phyloP scores from a whole-genome alignment of 92 coral and sea anemone genomes.

The Isaurus tuberculatus region DNA sequence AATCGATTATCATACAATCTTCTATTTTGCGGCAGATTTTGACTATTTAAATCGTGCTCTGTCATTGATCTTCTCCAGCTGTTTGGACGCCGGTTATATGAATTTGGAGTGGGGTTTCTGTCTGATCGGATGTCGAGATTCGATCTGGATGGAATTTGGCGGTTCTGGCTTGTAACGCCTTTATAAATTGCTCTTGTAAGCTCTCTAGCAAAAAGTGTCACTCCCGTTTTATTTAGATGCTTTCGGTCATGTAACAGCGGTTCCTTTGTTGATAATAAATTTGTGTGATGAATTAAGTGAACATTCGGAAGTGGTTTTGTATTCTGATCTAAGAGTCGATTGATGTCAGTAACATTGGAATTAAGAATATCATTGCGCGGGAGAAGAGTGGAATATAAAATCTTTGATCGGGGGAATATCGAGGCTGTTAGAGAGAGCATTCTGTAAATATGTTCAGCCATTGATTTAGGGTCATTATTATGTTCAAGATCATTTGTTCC shows the following conservation, averaged over 20 bases:
- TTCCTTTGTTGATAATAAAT: constrained; percentile 3
- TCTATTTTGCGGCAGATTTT: constrained; percentile 20
- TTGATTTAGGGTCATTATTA: constrained; percentile 25
- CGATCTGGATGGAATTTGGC: not conserved
- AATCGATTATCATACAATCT: not conserved
- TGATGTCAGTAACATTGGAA: constrained; percentile 21
- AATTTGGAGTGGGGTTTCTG: not conserved
- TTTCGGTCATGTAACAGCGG: constrained; percentile 35
- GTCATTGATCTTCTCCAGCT: constrained; percentile 26
- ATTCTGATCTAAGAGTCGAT: not conserved
- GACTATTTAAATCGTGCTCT: constrained; percentile 8
- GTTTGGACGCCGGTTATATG: constrained; percentile 19
- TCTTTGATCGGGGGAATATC: constrained; percentile 27
- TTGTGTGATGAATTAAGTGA: constrained; percentile 3
- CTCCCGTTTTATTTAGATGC: constrained; percentile 44
- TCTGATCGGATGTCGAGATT: constrained; percentile 4
- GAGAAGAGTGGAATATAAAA: constrained; percentile 23
- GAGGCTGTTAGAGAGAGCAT: constrained; percentile 30
- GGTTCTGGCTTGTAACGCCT: constrained; percentile 9
- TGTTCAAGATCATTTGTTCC: constrained; percentile 53
- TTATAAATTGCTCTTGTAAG: constrained; percentile 38
- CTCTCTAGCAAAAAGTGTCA: constrained; percentile 26
- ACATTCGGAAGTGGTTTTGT: constrained; percentile 20
- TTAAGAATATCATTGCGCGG: constrained; percentile 38
- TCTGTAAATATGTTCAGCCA: constrained; percentile 20